phyloP scores from a whole-genome alignment of 2,113 vertebrate species.

The Melanocharis versteri region DNA sequence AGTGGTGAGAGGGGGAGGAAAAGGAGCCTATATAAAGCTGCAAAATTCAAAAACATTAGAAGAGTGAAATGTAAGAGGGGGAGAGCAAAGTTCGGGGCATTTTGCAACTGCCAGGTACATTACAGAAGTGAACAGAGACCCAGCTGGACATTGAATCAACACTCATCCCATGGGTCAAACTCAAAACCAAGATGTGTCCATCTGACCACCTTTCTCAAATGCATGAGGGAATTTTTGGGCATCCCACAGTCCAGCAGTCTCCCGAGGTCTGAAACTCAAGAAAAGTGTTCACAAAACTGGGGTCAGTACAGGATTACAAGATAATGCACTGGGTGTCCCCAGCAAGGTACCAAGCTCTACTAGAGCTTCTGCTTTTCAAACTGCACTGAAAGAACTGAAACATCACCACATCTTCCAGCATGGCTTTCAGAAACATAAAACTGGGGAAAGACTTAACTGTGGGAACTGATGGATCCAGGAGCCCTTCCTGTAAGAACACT shows the following conservation, averaged over 20 bases:
- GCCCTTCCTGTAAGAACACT: background rate
- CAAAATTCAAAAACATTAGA: background rate
- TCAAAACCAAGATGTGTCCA: background rate
- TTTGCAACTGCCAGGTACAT: background rate
- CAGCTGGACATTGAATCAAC: background rate
- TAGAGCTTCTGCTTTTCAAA: background rate
- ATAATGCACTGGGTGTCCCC: background rate
- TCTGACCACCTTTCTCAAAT: accelerated
- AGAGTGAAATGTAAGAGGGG: background rate
- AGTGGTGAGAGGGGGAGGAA: slow-evolving; percentile 21
- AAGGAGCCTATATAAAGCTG: slow-evolving; percentile 30
- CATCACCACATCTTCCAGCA: background rate
- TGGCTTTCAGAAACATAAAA: background rate
- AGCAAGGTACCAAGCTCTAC: background rate
- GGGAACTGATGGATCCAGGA: background rate
- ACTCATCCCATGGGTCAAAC: background rate
- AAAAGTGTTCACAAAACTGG: background rate
- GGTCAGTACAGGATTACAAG: background rate
- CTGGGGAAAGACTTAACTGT: background rate
- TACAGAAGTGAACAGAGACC: background rate
- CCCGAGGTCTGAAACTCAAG: background rate
- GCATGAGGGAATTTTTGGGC: background rate
- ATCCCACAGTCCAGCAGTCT: background rate
- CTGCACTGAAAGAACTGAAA: background rate
- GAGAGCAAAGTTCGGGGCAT: background rate